A percentile compares a stretch with the other conserved stretches of the same genome.
These are phyloP conservation scores for Pterois miles DNA, from an alignment of 2,797 vertebrate species.

Conservation along the genomic window DNA sequence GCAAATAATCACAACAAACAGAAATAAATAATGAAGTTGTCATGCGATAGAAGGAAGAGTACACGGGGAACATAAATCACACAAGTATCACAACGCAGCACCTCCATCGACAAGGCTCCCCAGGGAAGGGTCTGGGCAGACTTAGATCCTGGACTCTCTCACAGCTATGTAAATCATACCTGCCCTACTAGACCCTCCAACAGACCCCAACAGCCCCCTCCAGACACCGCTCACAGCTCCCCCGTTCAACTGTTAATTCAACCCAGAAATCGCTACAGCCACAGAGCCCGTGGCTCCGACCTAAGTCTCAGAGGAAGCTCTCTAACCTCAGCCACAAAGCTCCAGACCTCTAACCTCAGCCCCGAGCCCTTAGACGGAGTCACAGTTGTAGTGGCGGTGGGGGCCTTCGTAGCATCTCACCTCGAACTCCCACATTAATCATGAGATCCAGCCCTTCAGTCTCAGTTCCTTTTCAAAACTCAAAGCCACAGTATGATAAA, in stretches of 20 bases:
- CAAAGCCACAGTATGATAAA: constrained; percentile 21
- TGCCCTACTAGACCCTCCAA: constrained; percentile 63
- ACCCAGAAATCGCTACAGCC: constrained; percentile 75
- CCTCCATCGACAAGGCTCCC: constrained; percentile 71
- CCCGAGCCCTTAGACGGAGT: constrained; percentile 28
- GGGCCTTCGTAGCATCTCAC: constrained; percentile 22
- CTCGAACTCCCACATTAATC: constrained; percentile 38
- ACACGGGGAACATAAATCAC: constrained; percentile 77
- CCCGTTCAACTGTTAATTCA: constrained; percentile 77
- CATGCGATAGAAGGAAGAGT: constrained; percentile 62
- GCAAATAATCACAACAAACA: constrained; percentile 79
- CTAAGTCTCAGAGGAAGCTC: constrained; percentile 73
- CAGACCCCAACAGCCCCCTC: constrained; percentile 67
- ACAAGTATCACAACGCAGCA: constrained; percentile 78
- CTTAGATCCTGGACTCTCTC: constrained; percentile 80
- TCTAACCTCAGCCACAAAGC: constrained; percentile 68
- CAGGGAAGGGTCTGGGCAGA: constrained; percentile 67
- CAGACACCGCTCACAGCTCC: constrained; percentile 72
- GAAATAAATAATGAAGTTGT: constrained; percentile 79
- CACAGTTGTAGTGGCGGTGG: constrained; percentile 18
- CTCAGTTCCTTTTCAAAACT: constrained; percentile 7
- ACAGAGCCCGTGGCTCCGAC: constrained; percentile 65
- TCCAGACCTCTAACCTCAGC: constrained; percentile 67
- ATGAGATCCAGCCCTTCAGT: constrained; percentile 14
- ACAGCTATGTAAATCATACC: constrained; percentile 82